phyloP scores from a whole-genome alignment of 2,888 invertebrate genomes.

The Macrophya alboannulata region DNA sequence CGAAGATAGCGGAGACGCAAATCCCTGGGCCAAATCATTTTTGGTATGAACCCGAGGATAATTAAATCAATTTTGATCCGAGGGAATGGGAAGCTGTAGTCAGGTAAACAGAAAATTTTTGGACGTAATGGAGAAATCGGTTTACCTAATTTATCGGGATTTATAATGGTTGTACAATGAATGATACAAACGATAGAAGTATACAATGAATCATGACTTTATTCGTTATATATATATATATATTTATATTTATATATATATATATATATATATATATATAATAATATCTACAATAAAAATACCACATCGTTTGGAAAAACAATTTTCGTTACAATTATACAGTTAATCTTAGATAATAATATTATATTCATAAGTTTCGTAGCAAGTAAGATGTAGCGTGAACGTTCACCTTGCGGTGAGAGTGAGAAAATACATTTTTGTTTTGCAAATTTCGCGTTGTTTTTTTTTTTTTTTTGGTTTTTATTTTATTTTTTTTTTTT shows the following conservation, averaged over 20 bases:
- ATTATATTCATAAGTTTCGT: slow-evolving; percentile 75
- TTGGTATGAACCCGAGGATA: neutral
- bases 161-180: neutral
- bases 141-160: neutral
- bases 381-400: slow-evolving; percentile 78
- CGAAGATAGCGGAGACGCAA: neutral
- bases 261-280: slow-evolving; percentile 60
- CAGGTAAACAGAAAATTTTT: too few species aligned
- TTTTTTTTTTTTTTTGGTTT: slow-evolving; percentile 68
- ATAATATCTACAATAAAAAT: slow-evolving; percentile 80
- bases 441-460: slow-evolving; percentile 74
- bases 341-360: slow-evolving; percentile 77
- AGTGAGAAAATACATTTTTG: slow-evolving; percentile 78
- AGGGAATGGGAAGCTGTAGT: too few species aligned
- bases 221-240: slow-evolving; percentile 72
- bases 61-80: neutral
- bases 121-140: neutral
- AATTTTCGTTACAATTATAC: slow-evolving; percentile 79
- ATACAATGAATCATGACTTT: slow-evolving; percentile 79
- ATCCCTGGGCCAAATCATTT: neutral
- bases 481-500: slow-evolving; percentile 67
- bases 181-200: neutral
- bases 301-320: slow-evolving; percentile 79
- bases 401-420: slow-evolving; percentile 77
- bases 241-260: neutral